phyloP scores from a whole-genome alignment of 2,888 invertebrate genomes.

The Troides aeacus region DNA sequence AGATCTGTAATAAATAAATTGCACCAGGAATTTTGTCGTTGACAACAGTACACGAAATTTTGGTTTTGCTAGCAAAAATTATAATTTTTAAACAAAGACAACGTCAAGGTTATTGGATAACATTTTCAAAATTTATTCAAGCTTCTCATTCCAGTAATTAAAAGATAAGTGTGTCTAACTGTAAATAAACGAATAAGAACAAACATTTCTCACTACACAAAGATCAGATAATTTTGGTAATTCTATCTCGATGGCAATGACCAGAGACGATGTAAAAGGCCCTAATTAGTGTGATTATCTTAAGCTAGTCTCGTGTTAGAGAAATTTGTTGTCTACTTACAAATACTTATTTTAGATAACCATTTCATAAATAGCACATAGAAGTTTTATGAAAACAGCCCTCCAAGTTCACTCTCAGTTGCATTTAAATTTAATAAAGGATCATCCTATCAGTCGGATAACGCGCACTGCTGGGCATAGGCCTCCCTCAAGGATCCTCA shows the following conservation, averaged over 20 bases:
- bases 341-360: background rate
- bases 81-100: too few species aligned
- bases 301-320: constrained; percentile 24
- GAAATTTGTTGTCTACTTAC: constrained; percentile 18
- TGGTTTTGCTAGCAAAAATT: too few species aligned
- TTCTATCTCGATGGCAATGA: constrained; percentile 25
- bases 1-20: too few species aligned
- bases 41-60: too few species aligned
- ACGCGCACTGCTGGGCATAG: too few species aligned
- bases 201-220: constrained; percentile 1
- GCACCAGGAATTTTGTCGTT: too few species aligned
- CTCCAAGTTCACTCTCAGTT: background rate
- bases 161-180: constrained; percentile 3
- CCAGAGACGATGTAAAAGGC: constrained; percentile 25
- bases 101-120: too few species aligned
- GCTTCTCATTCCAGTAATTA: background rate
- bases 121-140: too few species aligned
- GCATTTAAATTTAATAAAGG: background rate
- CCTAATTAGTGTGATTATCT: constrained; percentile 27
- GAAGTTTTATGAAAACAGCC: background rate
- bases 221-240: constrained; percentile 17
- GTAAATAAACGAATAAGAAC: constrained; percentile 14
- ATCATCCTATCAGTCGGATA: too few species aligned
- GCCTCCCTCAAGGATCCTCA: too few species aligned
- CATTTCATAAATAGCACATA: too few species aligned